Evolutionary conservation across 1,140 invertebrate genomes (phyloP).

Genomic region (Temnothorax nylanderi): DNA sequence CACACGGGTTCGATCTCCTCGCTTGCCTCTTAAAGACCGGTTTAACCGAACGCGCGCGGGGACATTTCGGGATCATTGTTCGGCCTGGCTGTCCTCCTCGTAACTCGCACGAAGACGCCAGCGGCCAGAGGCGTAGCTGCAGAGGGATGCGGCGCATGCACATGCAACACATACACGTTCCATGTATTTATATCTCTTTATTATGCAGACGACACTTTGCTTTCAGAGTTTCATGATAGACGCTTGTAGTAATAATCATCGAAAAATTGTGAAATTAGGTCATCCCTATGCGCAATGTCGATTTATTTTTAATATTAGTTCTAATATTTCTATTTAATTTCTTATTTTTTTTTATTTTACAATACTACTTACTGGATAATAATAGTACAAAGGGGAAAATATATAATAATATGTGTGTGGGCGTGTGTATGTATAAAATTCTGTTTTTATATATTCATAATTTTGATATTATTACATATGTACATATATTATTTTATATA

Average conservation of each 20-base stretch:
- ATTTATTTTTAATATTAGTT: not conserved
- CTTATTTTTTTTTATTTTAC: not conserved
- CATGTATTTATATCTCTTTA: not conserved
- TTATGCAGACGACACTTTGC: not conserved
- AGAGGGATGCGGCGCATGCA: not conserved
- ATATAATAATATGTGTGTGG: not conserved
- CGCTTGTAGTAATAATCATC: not conserved
- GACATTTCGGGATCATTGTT: conserved; percentile 72
- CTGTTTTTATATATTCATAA: too few species aligned
- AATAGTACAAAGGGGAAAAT: not conserved
- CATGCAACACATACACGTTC: not conserved
- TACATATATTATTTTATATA: not conserved
- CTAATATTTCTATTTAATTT: not conserved
- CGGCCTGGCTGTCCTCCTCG: conserved; percentile 36
- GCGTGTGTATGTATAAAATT: too few species aligned
- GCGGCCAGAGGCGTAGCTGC: conserved; percentile 7
- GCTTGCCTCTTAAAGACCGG: conserved; percentile 69
- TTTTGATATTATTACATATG: too few species aligned
- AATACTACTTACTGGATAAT: not conserved
- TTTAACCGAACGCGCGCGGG: conserved; percentile 57
- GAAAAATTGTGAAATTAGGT: not conserved
- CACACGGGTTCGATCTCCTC: conserved; percentile 71
- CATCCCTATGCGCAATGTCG: not conserved
- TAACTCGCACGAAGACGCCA: conserved; percentile 48
- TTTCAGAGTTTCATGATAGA: not conserved